Evolutionary conservation across 1,140 invertebrate species (phyloP).

Genomic region (Wasmannia auropunctata): DNA sequence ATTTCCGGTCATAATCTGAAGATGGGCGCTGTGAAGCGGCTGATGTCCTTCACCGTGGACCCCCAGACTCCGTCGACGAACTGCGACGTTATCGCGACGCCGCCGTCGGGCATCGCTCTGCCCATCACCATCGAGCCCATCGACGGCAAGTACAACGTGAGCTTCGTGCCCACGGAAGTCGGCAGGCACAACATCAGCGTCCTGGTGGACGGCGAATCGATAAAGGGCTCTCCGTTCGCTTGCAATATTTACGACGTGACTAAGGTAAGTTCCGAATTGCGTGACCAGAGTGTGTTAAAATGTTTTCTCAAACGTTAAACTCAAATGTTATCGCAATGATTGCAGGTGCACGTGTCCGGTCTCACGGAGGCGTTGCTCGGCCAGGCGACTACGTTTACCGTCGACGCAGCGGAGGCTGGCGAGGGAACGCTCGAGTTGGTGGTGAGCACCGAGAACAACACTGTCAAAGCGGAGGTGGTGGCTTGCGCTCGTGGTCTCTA

Average conservation of each 20-base stretch:
- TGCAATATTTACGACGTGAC: slow-evolving; percentile 97
- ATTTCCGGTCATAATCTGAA: slow-evolving; percentile 88
- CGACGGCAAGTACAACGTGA: slow-evolving; percentile 90
- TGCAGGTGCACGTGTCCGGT: slow-evolving; percentile 82
- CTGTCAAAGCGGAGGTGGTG: slow-evolving; percentile 94
- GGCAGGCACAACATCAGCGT: slow-evolving; percentile 94
- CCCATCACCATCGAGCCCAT: slow-evolving; percentile 88
- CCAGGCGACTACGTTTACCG: slow-evolving; percentile 95
- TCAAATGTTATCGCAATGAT: neutral
- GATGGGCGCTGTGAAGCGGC: slow-evolving; percentile 87
- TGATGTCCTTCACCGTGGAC: slow-evolving; percentile 88
- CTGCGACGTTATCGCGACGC: slow-evolving; percentile 90
- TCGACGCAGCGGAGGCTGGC: slow-evolving; percentile 97
- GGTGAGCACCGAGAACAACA: slow-evolving; percentile 95
- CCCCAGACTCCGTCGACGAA: slow-evolving; percentile 85
- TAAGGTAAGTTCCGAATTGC: slow-evolving; percentile 86
- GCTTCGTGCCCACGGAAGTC: slow-evolving; percentile 93
- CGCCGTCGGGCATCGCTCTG: slow-evolving; percentile 91
- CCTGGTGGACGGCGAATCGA: slow-evolving; percentile 92
- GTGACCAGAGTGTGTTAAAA: neutral
- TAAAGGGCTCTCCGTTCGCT: slow-evolving; percentile 95
- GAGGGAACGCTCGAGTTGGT: slow-evolving; percentile 98
- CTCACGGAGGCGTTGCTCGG: slow-evolving; percentile 87
- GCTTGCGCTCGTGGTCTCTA: slow-evolving; percentile 96
- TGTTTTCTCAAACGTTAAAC: neutral